These are phyloP conservation scores for Koerneria pararmatus DNA, from an alignment of 2,888 invertebrate genomes.

Conservation along the genomic window DNA sequence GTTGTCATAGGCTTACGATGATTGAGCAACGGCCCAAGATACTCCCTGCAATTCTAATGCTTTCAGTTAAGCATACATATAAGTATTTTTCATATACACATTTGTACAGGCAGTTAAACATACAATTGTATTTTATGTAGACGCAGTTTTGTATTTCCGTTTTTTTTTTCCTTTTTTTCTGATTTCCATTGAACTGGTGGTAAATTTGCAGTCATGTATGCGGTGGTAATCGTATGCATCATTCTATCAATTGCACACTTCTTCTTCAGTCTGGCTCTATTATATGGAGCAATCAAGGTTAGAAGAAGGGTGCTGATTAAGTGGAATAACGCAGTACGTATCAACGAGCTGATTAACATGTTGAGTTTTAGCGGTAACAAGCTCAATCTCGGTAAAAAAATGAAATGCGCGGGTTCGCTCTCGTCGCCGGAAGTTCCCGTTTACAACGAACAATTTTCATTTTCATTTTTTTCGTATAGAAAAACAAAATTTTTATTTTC, in stretches of 20 bases:
- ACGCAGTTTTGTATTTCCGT: not conserved
- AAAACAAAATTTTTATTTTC: not conserved
- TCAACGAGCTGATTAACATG: not conserved
- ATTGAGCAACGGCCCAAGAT: no score
- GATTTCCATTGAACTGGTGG: not conserved
- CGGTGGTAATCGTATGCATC: conserved; percentile 48
- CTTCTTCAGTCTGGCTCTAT: conserved; percentile 36
- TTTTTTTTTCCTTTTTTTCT: not conserved
- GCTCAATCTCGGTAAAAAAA: no score
- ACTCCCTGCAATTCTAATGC: no score
- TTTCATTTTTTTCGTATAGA: not conserved
- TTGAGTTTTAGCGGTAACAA: no score
- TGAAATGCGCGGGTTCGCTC: no score
- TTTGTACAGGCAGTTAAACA: no score
- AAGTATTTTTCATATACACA: no score
- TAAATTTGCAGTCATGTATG: conserved; percentile 47
- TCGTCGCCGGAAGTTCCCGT: no score
- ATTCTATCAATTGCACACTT: conserved; percentile 46
- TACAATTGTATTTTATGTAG: no score
- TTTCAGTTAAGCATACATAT: no score
- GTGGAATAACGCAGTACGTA: not conserved
- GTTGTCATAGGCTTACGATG: no score
- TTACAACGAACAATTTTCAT: not conserved
- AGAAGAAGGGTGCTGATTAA: not conserved
- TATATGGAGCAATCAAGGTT: conserved; percentile 52